Percentiles rank a stretch among this genome's conserved stretches.
Evolutionary conservation across 1,140 invertebrate genomes (phyloP).

Genomic region (Tribolium castaneum): DNA sequence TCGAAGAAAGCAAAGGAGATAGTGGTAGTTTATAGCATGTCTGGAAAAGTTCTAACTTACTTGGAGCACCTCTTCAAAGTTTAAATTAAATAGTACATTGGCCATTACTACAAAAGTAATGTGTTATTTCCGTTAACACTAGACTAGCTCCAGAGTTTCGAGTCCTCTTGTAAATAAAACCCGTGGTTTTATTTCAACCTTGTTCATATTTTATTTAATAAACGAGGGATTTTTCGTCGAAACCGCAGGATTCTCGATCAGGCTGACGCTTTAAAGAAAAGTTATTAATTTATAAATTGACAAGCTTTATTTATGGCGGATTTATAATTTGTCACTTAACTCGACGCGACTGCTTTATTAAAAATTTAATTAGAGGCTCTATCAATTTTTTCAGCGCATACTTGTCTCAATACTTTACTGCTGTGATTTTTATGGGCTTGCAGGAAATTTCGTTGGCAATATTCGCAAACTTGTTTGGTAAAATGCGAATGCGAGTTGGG

Average conservation of each 20-base stretch:
- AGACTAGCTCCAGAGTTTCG: background rate
- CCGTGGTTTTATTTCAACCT: background rate
- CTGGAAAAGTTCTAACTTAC: slow-evolving; percentile 6
- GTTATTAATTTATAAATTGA: slow-evolving; percentile 28
- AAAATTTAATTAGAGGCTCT: background rate
- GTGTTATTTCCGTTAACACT: slow-evolving; percentile 22
- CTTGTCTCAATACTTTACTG: background rate
- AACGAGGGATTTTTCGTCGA: background rate
- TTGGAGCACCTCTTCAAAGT: slow-evolving; percentile 18
- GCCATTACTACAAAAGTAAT: slow-evolving; percentile 22
- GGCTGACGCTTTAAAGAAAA: slow-evolving; percentile 11
- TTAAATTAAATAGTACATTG: slow-evolving; percentile 23
- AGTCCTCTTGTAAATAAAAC: slow-evolving; percentile 1
- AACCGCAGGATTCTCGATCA: background rate
- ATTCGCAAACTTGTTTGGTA: background rate
- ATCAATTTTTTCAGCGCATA: background rate
- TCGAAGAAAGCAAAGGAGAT: background rate
- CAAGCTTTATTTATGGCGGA: slow-evolving; percentile 11
- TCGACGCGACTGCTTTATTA: background rate
- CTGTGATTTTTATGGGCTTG: background rate
- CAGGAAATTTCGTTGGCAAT: background rate
- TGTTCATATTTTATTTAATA: background rate
- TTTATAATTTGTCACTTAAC: slow-evolving; percentile 3
- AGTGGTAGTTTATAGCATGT: slow-evolving; percentile 24
- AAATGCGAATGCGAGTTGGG: background rate